Percentiles rank a stretch among this genome's conserved stretches.
Evolutionary conservation across 2,113 vertebrate genomes (phyloP).

Genomic region (Echinops telfairi): DNA sequence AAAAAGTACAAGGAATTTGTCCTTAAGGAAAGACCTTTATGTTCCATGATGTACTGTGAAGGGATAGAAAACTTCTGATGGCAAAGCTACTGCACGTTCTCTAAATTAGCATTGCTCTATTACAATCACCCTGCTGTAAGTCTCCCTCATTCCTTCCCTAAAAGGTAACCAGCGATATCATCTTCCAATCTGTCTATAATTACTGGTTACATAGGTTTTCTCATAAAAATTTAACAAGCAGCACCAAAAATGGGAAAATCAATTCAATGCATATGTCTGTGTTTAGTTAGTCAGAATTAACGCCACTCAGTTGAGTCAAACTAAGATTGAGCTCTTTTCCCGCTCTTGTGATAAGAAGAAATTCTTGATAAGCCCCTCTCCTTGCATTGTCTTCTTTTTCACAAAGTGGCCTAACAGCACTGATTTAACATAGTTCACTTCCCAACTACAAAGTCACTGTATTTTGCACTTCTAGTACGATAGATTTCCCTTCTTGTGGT

Average conservation of each 20-base stretch:
- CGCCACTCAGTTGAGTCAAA: neutral
- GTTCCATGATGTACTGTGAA: neutral
- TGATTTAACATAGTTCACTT: neutral
- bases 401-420: neutral
- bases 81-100: neutral
- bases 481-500: neutral
- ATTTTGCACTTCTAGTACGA: neutral
- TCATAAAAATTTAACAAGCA: neutral
- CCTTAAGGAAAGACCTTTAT: neutral
- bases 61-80: neutral
- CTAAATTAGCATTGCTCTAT: neutral
- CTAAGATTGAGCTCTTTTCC: neutral
- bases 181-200: neutral
- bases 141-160: neutral
- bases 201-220: neutral
- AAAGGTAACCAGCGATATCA: neutral
- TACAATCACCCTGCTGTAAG: neutral
- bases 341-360: neutral
- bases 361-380: neutral
- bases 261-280: no score
- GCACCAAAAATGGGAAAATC: neutral
- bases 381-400: neutral
- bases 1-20: neutral
- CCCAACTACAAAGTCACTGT: neutral
- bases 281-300: neutral